Evolutionary conservation across 2,888 invertebrate genomes (phyloP).

Genomic region (Drosophila emarginata): DNA sequence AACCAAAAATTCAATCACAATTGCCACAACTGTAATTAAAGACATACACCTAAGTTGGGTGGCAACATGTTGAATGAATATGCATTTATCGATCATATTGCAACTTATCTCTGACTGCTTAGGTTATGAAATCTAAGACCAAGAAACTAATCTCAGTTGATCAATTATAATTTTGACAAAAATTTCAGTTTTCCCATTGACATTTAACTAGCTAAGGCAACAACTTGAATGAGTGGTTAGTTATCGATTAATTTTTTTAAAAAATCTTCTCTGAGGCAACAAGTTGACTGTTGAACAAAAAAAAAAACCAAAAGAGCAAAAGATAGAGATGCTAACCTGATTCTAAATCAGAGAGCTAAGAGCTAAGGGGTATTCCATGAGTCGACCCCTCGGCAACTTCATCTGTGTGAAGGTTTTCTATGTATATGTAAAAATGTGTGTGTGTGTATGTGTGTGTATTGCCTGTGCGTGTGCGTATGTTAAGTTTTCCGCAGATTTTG

Average conservation of each 20-base stretch:
- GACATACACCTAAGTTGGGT: too few species aligned
- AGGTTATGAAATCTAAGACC: background rate
- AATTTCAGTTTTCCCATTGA: background rate
- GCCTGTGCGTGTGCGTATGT: conserved; percentile 10
- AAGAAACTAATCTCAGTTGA: background rate
- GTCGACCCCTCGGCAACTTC: background rate
- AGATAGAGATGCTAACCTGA: background rate
- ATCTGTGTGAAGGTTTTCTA: background rate
- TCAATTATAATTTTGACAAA: too few species aligned
- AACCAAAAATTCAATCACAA: too few species aligned
- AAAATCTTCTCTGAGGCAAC: background rate
- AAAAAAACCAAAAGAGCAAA: background rate
- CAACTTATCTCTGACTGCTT: background rate
- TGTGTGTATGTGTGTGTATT: background rate
- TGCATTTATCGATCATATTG: background rate
- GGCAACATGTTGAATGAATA: background rate
- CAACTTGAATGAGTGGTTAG: background rate
- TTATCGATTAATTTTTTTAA: background rate
- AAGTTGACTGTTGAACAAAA: background rate
- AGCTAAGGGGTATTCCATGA: background rate
- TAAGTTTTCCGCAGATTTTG: conserved; percentile 53
- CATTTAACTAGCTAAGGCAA: conserved; percentile 1
- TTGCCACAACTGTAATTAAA: background rate
- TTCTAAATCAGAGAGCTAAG: background rate
- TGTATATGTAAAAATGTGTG: background rate